Percentiles rank a stretch among this genome's conserved stretches.
Conservation (phyloP, 2,797 vertebrate genomes). For the Halcyon badia region DNA sequence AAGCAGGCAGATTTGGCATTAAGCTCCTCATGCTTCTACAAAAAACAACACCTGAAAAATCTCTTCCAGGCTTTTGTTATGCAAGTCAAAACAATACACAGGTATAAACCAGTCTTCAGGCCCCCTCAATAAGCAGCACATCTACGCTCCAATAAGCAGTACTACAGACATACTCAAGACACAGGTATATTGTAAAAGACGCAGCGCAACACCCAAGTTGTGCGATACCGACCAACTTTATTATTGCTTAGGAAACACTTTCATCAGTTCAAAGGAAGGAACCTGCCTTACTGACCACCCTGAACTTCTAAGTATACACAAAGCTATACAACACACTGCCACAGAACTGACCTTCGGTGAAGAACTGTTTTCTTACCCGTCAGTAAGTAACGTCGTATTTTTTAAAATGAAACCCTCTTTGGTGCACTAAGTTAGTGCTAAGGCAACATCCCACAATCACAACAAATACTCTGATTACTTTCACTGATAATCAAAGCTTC, state of each 20-base stretch:
- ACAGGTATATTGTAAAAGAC: not conserved
- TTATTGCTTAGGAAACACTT: not conserved
- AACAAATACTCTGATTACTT: not conserved
- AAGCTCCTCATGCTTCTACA: not conserved
- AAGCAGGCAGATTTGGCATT: not conserved
- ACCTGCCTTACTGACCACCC: not conserved
- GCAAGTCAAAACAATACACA: not conserved
- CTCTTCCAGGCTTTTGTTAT: not conserved
- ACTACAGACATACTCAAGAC: not conserved
- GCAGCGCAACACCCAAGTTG: not conserved
- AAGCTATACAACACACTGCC: not conserved
- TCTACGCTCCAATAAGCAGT: not conserved
- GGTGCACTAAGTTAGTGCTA: not conserved
- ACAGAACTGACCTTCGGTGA: not conserved
- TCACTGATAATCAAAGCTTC: not conserved
- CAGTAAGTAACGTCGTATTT: rapidly evolving
- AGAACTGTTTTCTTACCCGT: not conserved
- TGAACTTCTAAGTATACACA: not conserved
- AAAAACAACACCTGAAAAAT: not conserved
- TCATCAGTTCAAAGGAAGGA: not conserved
- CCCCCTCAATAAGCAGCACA: not conserved
- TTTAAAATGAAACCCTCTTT: not conserved
- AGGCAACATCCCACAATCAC: not conserved
- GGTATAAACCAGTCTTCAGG: not conserved
- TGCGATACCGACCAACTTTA: not conserved